phyloP scores from a whole-genome alignment of 2,888 invertebrate genomes.

The Sussaba pulchella region DNA sequence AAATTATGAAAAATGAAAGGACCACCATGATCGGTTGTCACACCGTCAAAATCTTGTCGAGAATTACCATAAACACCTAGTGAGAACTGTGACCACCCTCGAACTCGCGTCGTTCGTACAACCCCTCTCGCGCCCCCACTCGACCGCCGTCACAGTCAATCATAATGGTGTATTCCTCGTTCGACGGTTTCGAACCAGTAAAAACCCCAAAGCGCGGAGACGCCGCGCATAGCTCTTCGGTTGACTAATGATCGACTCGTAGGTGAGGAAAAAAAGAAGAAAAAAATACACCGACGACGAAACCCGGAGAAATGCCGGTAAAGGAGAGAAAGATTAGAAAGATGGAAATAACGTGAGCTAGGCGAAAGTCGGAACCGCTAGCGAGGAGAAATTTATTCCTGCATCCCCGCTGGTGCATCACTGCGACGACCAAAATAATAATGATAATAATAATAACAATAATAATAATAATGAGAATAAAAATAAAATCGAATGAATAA shows the following conservation, averaged over 20 bases:
- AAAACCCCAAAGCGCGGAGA: slow-evolving; percentile 67
- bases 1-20: slow-evolving; percentile 74
- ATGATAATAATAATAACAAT: slow-evolving; percentile 28
- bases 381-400: slow-evolving; percentile 62
- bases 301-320: slow-evolving; percentile 60
- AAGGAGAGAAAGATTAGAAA: slow-evolving; percentile 59
- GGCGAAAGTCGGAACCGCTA: slow-evolving; percentile 72
- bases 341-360: slow-evolving; percentile 70
- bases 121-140: slow-evolving; percentile 17
- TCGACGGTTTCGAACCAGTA: slow-evolving; percentile 27
- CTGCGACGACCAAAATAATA: slow-evolving; percentile 10
- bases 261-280: slow-evolving; percentile 55
- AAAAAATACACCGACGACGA: slow-evolving; percentile 57
- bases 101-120: slow-evolving; percentile 57
- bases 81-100: slow-evolving; percentile 69
- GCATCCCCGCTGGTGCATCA: slow-evolving; percentile 35
- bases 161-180: slow-evolving; percentile 76
- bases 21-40: slow-evolving; percentile 72
- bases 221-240: slow-evolving; percentile 66
- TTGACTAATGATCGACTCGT: slow-evolving; percentile 80
- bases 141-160: slow-evolving; percentile 38
- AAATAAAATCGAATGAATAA: slow-evolving; percentile 38
- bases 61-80: slow-evolving; percentile 80
- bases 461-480: slow-evolving; percentile 43
- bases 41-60: slow-evolving; percentile 68